These are phyloP conservation scores for Lasiurus cinereus DNA, from an alignment of 2,113 vertebrate genomes.

Conservation along the genomic window DNA sequence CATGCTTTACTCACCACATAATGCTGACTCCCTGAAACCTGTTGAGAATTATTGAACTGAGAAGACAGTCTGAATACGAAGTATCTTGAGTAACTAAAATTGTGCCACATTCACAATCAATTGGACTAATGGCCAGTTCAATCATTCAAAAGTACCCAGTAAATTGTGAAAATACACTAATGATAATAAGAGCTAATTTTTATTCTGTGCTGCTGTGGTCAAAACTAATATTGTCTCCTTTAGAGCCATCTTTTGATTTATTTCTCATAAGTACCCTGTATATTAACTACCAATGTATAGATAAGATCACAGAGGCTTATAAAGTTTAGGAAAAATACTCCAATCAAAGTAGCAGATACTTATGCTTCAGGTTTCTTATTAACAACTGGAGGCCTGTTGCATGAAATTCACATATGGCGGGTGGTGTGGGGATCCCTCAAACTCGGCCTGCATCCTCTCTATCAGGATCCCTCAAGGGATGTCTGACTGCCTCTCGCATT, in stretches of 20 bases:
- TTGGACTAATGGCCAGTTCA: neutral
- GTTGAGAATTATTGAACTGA: neutral
- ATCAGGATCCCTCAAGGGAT: no score
- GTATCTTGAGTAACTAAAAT: neutral
- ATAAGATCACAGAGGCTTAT: neutral
- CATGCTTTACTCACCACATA: rapidly evolving
- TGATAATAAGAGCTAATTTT: neutral
- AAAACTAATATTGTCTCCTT: neutral
- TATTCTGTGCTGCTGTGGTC: neutral
- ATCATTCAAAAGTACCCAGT: neutral
- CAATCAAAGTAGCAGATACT: neutral
- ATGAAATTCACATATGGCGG: no score
- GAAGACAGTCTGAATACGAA: neutral
- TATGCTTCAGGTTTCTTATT: neutral
- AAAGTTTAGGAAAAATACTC: conserved; percentile 6
- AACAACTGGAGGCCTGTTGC: neutral
- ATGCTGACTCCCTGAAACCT: neutral
- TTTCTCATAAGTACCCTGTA: neutral
- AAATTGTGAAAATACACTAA: neutral
- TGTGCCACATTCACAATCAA: neutral
- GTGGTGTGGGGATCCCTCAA: no score
- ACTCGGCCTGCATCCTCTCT: no score
- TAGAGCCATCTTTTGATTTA: neutral
- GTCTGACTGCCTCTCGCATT: no score
- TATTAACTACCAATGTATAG: neutral